Base-by-base conservation (phyloP, 2,888 invertebrate species). In the Andrena marginata region DNA sequence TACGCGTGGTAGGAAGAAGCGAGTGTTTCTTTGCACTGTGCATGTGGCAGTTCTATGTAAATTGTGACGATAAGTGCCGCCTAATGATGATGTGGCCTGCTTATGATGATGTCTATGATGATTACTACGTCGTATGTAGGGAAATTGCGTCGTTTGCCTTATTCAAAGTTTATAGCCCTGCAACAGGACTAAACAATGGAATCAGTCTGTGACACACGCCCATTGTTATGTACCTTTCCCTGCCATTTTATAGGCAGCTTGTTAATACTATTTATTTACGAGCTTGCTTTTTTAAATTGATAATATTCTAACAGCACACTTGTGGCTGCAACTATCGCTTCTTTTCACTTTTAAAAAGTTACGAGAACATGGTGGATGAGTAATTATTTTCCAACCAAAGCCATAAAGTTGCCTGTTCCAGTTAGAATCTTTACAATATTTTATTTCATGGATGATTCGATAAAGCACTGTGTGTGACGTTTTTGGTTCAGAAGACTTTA, bases 361-460 rank as follows among this genome's bases (percentile, higher is more conserved):
- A 1, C 1, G 13, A 13, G 42, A 42, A 13, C 42, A 16, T 16
- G 13, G 13, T 42, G 42, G 42, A 16, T 16, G 20, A 20, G 54
- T 54, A 54, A 54, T 20, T 54, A 54, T 54, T 54, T 54, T 20
- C 3, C 26, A 56, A 56, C 20, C 23, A 26, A 10, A 26, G 23
- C 8, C 23, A 13, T 56, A 10, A 56, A 26, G 42, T 13, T 56
- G 51, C 2, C 23, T 26, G 26, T 26, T 20, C 16, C 26, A 2
- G 20, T 2, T 26, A 56, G 56, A 56, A 56, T 1, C 23, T 56
- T 23, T 23, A 4, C 1, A 26, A 23, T 23, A 56, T 26, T 56
- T 72, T 54, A 67, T 56, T 56, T 56, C 54, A 8, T 8, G 35
- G 67, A 29, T 67, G n/a, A 65, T 16, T 35, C 20, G 65, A 65